Base-by-base conservation (phyloP, 2,113 vertebrate species). In the Morone saxatilis region DNA sequence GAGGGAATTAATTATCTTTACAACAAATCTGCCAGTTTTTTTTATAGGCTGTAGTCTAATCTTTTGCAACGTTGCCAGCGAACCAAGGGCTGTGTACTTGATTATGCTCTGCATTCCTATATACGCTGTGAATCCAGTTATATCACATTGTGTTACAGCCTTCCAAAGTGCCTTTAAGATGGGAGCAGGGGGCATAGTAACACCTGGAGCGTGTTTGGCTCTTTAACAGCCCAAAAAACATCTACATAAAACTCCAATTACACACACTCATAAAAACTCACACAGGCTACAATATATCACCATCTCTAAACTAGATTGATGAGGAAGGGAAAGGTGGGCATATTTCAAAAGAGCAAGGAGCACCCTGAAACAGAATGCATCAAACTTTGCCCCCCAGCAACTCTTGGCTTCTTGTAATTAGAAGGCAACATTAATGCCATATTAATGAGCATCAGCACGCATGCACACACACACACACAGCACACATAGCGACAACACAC, bases 211-310 rank as follows among this genome's bases (percentile, higher is more conserved):
- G 11, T 88, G 86, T 91, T 89, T 83, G 81, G 85, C 68, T 91
- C 90, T 87, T 85, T 85, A 93, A 91, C 80, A 66, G 74, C 84
- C 69, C 59, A 77, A 81, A 71, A 81, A 90, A 88, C 85, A 88
- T 92, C 81, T 88, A 89, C 88, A 90, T 93, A 93, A 93, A 93
- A 87, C 78, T 87, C 72, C 85, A 93, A 92, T 93, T 90, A 90
- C 86, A 90, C 83, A 90, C 76, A 78, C 69, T 86, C 91, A 72
- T 91, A 92, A 93, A 94, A 92, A 69, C 65, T 68, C 65, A 67
- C 83, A 83, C 57, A 19, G 20, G 50, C 72, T 31, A 60, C 84
- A 31, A 81, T 89, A 92, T 84, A 91, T 88, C 87, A 86, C 38
- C 47, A 7, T 50, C 79, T 77, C 72, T 83, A 89, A 90, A 93